These are phyloP conservation scores for Elanus axillaris DNA, from an alignment of 2,113 vertebrate genomes.

Conservation along the genomic window DNA sequence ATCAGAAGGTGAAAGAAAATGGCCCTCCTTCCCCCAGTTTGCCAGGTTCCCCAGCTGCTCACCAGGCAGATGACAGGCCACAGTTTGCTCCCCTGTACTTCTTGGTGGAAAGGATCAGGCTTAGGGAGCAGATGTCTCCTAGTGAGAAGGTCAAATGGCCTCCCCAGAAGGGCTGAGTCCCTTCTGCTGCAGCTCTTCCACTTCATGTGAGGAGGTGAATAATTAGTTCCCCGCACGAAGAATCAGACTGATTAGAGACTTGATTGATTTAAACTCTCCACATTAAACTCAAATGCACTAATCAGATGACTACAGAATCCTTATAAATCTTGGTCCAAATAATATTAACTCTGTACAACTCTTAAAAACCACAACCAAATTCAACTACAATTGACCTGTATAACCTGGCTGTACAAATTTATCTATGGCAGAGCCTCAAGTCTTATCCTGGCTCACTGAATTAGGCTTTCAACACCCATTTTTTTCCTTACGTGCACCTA, in stretches of 20 bases:
- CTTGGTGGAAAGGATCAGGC: background rate
- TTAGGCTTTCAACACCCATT: background rate
- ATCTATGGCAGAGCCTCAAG: background rate
- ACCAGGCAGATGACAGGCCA: background rate
- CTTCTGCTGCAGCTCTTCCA: background rate
- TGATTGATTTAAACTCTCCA: background rate
- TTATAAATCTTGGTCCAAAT: background rate
- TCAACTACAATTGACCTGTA: background rate
- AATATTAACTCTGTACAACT: background rate
- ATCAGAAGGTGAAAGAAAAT: background rate
- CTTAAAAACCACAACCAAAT: background rate
- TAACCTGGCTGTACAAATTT: background rate
- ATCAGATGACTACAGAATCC: background rate
- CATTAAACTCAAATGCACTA: background rate
- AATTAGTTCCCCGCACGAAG: background rate
- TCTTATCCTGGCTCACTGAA: background rate
- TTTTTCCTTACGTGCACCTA: background rate
- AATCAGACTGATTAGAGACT: background rate
- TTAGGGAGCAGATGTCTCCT: background rate
- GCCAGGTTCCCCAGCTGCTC: background rate
- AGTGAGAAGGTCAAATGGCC: background rate
- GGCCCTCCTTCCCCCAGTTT: background rate
- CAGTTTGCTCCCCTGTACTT: background rate
- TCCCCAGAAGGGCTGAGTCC: background rate
- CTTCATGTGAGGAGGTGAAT: background rate